These are phyloP conservation scores for Ariopsis seemanni DNA, from an alignment of 2,113 vertebrate species.

Conservation along the genomic window DNA sequence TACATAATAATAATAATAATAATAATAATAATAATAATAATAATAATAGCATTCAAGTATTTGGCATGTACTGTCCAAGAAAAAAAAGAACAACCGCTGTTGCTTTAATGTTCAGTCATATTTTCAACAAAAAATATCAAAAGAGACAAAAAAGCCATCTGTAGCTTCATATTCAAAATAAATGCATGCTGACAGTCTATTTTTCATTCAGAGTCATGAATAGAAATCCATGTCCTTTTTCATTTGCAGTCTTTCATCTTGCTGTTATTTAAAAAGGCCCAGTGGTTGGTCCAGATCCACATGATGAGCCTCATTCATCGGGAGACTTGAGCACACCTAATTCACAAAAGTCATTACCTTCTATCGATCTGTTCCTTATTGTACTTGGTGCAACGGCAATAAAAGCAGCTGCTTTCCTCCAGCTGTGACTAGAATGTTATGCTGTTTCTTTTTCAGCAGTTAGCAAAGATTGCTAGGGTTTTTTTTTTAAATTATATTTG, in stretches of 20 bases:
- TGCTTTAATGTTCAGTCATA: neutral
- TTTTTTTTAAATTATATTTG: neutral
- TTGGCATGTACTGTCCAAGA: neutral
- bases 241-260: neutral
- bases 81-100: neutral
- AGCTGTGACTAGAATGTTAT: neutral
- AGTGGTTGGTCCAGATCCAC: slow-evolving; percentile 16
- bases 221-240: neutral
- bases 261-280: slow-evolving; percentile 13
- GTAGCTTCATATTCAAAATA: neutral
- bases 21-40: neutral
- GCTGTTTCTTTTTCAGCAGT: neutral
- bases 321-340: neutral
- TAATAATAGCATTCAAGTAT: neutral
- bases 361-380: slow-evolving; percentile 14
- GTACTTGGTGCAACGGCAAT: neutral
- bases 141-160: neutral
- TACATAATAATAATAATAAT: neutral
- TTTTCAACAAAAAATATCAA: neutral
- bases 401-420: slow-evolving; percentile 15
- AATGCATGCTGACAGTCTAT: slow-evolving; percentile 5
- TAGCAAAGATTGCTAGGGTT: neutral
- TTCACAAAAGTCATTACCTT: slow-evolving; percentile 28
- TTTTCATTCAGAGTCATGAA: neutral
- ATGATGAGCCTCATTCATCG: slow-evolving; percentile 29